These are phyloP conservation scores for Nylanderia fulva DNA, from an alignment of 1,140 invertebrate species.

Conservation along the genomic window DNA sequence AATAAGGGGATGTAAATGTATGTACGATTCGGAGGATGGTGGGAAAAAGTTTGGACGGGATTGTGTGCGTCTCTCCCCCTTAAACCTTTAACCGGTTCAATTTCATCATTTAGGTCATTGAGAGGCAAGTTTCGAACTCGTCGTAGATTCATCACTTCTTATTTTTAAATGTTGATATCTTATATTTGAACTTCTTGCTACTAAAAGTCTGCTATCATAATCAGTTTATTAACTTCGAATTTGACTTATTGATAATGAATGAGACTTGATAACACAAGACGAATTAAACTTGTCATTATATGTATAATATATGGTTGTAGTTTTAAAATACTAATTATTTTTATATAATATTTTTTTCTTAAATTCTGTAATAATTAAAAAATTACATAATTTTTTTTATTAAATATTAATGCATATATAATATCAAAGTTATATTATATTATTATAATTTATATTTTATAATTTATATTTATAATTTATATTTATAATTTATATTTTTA, in stretches of 20 bases:
- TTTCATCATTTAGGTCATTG: conserved; percentile 12
- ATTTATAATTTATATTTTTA: not conserved
- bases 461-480: not conserved
- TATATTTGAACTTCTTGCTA: not conserved
- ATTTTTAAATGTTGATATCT: not conserved
- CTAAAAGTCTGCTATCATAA: not conserved
- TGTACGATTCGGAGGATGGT: conserved; percentile 21
- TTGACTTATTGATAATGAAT: too few species aligned
- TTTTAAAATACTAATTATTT: not conserved
- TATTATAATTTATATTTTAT: not conserved
- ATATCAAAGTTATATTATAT: too few species aligned
- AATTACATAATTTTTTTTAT: not conserved
- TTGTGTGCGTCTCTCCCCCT: conserved; percentile 26
- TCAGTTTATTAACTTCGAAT: not conserved
- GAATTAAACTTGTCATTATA: not conserved
- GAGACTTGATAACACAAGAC: not conserved
- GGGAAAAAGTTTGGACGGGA: conserved; percentile 52
- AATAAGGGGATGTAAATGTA: conserved; percentile 24
- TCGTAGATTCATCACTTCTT: not conserved
- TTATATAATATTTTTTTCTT: not conserved
- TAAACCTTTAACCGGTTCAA: conserved; percentile 51
- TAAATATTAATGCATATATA: not conserved
- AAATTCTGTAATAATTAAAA: not conserved
- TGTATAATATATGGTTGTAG: not conserved
- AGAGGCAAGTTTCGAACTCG: conserved; percentile 20